Conservation (phyloP, 2,888 invertebrate species). For the Oasisia sp. region DNA sequence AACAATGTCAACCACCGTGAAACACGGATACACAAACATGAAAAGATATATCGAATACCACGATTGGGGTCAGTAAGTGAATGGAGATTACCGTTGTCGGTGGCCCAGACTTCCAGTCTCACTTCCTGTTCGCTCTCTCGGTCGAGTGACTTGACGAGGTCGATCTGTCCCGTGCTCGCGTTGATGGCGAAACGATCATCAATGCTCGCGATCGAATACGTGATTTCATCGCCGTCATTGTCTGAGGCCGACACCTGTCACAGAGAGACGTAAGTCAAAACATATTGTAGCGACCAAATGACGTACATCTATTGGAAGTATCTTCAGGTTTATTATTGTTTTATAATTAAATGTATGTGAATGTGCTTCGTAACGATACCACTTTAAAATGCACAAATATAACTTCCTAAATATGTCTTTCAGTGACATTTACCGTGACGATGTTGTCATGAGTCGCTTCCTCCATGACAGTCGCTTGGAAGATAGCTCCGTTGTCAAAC, state of each 20-base stretch:
- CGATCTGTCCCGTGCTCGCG: constrained; percentile 10
- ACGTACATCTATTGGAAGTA: not conserved
- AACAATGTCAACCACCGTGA: not conserved
- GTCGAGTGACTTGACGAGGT: not conserved
- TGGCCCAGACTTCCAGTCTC: constrained; percentile 3
- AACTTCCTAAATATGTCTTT: not conserved
- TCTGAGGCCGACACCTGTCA: constrained; percentile 25
- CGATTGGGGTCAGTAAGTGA: not conserved
- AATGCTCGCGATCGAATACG: not conserved
- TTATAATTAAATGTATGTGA: not conserved
- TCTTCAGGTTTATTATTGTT: too few relatives aligned
- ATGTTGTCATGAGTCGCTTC: not conserved
- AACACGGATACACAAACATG: not conserved
- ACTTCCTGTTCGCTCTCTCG: not conserved
- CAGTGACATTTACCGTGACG: not conserved
- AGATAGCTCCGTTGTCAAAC: not conserved
- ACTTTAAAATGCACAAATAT: not conserved
- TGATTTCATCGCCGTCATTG: constrained; percentile 20
- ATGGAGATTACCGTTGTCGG: not conserved
- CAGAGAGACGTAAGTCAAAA: not conserved
- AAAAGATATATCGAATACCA: not conserved
- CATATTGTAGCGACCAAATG: too few relatives aligned
- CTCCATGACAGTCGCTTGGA: not conserved
- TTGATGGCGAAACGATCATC: not conserved
- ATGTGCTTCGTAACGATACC: not conserved